phyloP scores from a whole-genome alignment of 53 echinoderm and acorn worm genomes.

The Luidia sarsii region DNA sequence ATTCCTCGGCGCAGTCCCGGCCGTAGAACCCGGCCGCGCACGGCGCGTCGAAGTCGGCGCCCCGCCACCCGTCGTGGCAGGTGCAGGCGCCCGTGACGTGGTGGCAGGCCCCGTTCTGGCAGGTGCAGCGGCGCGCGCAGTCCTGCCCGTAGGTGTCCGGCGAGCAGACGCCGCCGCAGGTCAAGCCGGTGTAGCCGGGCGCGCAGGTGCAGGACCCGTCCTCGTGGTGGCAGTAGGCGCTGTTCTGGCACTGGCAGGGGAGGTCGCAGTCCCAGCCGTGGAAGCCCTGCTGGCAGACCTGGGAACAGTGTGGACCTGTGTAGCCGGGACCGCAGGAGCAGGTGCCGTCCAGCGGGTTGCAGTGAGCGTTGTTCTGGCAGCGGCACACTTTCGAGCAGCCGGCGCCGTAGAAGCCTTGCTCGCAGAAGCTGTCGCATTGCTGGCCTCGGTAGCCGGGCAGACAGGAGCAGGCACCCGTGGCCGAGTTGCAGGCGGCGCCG shows the following conservation, averaged over 20 bases:
- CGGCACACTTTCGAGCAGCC: conserved; percentile 57
- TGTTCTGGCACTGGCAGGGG: conserved; percentile 61
- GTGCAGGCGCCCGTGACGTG: conserved; percentile 68
- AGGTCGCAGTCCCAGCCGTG: conserved; percentile 56
- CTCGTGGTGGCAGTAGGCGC: conserved; percentile 55
- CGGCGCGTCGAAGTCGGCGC: conserved; percentile 34
- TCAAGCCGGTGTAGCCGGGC: conserved; percentile 60
- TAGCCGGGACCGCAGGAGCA: conserved; percentile 73
- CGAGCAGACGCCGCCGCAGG: conserved; percentile 64
- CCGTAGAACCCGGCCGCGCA: conserved; percentile 41
- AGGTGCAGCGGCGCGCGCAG: conserved; percentile 39
- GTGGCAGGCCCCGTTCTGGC: conserved; percentile 63
- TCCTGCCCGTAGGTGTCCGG: conserved; percentile 46
- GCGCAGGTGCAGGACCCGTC: conserved; percentile 67
- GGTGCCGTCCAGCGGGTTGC: conserved; percentile 48
- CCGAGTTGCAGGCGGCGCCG: conserved; percentile 65
- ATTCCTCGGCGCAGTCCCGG: conserved; percentile 16
- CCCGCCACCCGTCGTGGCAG: conserved; percentile 50
- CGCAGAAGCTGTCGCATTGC: conserved; percentile 61
- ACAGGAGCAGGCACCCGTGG: conserved; percentile 68
- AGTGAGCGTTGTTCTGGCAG: conserved; percentile 57
- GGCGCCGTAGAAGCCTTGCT: conserved; percentile 51
- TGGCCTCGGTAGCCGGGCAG: conserved; percentile 69
- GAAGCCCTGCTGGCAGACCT: conserved; percentile 50
- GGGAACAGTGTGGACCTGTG: conserved; percentile 46